Evolutionary conservation across 2,113 vertebrate species (phyloP).

Genomic region (Daubentonia madagascariensis): DNA sequence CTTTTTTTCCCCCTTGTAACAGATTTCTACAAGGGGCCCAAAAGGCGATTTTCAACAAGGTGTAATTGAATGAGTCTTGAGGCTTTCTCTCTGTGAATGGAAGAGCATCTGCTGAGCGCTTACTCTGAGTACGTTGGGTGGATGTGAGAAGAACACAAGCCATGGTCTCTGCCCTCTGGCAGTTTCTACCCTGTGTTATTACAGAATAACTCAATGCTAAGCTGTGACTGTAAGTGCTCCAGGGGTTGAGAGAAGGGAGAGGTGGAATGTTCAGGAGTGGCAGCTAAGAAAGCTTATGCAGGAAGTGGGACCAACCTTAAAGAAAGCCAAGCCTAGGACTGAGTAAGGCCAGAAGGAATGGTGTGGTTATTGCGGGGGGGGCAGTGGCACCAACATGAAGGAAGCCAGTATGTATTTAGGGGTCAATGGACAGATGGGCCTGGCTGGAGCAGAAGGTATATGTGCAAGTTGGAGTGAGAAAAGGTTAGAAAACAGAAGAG

Average conservation of each 20-base stretch:
- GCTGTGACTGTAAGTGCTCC: background rate
- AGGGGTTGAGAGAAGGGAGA: background rate
- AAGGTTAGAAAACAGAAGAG: background rate
- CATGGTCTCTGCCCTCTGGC: background rate
- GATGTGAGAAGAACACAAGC: background rate
- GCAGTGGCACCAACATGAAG: background rate
- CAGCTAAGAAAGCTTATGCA: background rate
- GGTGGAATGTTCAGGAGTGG: background rate
- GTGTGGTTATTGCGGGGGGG: background rate
- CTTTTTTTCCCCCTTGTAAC: background rate
- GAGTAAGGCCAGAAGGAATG: background rate
- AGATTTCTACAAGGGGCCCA: background rate
- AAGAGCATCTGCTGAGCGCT: background rate
- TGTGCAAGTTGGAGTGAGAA: background rate
- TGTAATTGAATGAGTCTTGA: background rate
- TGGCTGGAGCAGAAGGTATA: background rate
- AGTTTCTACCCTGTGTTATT: slow-evolving; percentile 13
- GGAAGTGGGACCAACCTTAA: background rate
- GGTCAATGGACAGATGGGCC: background rate
- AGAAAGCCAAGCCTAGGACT: background rate
- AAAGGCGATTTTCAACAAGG: slow-evolving; percentile 58
- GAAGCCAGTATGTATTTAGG: background rate
- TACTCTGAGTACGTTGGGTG: background rate
- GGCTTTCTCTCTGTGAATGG: background rate
- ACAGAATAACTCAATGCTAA: slow-evolving; percentile 10